Evolutionary conservation across 2,797 vertebrate species (phyloP).

Genomic region (Halcyon leucocephala): DNA sequence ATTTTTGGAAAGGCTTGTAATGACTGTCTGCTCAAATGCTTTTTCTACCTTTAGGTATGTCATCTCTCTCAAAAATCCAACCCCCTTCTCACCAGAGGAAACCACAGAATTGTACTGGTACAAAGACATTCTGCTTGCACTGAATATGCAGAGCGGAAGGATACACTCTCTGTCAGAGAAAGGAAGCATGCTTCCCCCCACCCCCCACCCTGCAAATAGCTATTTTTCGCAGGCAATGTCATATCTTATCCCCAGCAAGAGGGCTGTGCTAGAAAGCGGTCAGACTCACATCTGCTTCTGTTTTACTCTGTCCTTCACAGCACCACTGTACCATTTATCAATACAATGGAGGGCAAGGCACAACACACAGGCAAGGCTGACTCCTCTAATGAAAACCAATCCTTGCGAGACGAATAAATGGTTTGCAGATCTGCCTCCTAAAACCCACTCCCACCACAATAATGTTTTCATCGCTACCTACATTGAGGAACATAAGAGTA

Average conservation of each 20-base stretch:
- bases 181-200: not conserved
- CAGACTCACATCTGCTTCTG: not conserved
- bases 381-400: constrained; percentile 12
- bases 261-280: not conserved
- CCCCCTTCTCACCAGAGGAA: not conserved
- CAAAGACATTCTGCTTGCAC: not conserved
- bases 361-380: not conserved
- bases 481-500: not conserved
- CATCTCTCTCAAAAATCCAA: not conserved
- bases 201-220: not conserved
- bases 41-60: not conserved
- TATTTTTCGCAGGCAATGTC: constrained; percentile 47
- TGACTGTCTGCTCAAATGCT: not conserved
- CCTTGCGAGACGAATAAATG: not conserved
- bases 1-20: constrained; percentile 35
- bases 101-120: not conserved
- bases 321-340: not conserved
- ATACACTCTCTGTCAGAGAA: constrained; percentile 4
- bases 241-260: constrained; percentile 14
- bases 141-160: constrained; percentile 19
- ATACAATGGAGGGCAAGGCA: not conserved
- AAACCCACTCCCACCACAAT: not conserved
- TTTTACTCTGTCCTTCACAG: constrained; percentile 1
- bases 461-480: not conserved
- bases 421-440: not conserved